Percentiles rank a stretch among this genome's conserved stretches.
These are phyloP conservation scores for Acanthornis magna DNA, from an alignment of 2,797 vertebrate species.

Conservation along the genomic window DNA sequence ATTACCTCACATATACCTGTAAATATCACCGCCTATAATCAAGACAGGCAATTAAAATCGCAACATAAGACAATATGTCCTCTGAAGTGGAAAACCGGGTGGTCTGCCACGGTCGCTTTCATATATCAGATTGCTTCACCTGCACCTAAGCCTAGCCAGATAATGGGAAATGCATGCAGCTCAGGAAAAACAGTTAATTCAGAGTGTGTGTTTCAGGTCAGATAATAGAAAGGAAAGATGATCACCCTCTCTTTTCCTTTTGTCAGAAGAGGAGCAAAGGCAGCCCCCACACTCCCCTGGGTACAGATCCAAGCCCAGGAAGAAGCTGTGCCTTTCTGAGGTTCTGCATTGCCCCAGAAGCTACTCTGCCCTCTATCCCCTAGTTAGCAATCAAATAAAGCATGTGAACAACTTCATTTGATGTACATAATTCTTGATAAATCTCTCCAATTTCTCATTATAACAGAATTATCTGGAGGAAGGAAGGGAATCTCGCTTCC, in stretches of 20 bases:
- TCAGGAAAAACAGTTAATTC: neutral
- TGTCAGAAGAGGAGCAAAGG: neutral
- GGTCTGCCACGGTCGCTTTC: neutral
- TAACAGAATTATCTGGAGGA: neutral
- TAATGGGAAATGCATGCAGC: neutral
- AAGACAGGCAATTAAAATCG: neutral
- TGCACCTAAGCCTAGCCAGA: neutral
- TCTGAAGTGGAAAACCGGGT: neutral
- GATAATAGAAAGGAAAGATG: neutral
- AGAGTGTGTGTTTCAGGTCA: neutral
- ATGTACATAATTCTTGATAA: neutral
- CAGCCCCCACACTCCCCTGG: rapidly evolving
- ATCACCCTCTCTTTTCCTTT: neutral
- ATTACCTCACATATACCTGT: neutral
- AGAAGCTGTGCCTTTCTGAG: neutral
- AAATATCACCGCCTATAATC: neutral
- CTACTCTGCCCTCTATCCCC: neutral
- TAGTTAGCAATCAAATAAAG: neutral
- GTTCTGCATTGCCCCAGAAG: neutral
- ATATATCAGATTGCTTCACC: neutral
- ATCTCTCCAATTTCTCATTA: neutral
- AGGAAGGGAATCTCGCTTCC: neutral
- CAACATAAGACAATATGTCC: neutral
- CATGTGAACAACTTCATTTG: neutral
- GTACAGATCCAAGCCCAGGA: neutral